Conservation (phyloP, 2,797 vertebrate species). For the Limnodromus scolopaceus region DNA sequence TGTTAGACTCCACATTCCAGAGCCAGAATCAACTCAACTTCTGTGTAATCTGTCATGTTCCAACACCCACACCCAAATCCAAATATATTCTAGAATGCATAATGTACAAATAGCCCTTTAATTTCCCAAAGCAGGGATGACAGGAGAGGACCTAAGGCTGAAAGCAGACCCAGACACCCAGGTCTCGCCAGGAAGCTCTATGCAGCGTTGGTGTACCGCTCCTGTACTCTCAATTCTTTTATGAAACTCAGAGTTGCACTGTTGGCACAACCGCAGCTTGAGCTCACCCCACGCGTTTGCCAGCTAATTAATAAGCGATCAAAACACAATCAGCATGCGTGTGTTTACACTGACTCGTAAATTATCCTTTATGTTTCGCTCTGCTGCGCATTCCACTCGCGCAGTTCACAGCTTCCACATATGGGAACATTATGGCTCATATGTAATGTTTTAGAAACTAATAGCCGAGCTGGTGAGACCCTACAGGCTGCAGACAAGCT, state of each 20-base stretch:
- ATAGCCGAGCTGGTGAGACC: neutral
- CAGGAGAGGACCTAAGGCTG: neutral
- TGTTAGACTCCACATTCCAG: neutral
- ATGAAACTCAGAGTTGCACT: neutral
- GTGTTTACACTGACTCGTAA: neutral
- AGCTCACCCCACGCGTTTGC: neutral
- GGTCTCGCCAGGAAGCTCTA: neutral
- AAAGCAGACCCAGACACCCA: neutral
- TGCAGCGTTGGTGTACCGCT: neutral
- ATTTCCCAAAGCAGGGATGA: neutral
- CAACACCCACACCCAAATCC: neutral
- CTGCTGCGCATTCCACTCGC: neutral
- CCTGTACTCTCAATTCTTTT: neutral
- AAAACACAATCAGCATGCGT: constrained; percentile 38
- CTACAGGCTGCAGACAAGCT: neutral
- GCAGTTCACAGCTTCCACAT: constrained; percentile 22
- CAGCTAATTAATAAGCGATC: constrained; percentile 46
- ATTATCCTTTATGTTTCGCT: constrained; percentile 21
- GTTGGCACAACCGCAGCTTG: constrained; percentile 40
- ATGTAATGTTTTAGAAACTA: constrained; percentile 27
- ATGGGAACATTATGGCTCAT: neutral
- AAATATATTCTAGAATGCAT: neutral
- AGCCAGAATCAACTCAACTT: neutral
- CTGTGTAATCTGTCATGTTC: neutral
- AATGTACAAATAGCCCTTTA: neutral